These are phyloP conservation scores for Typhlomys cinereus DNA, from an alignment of 2,113 vertebrate species.

Conservation along the genomic window DNA sequence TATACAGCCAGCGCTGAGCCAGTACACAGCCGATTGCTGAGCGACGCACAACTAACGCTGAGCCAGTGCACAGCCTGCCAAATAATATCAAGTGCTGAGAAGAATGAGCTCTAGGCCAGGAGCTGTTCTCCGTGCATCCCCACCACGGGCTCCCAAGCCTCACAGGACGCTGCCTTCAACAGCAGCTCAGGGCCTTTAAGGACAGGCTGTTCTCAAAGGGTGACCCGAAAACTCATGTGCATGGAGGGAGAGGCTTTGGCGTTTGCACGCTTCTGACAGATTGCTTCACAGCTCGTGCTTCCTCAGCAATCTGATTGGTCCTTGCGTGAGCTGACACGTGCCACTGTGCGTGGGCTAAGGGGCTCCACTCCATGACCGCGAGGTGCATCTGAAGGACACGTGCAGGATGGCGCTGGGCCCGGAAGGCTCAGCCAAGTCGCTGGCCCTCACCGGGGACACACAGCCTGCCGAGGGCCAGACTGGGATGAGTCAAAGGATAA, in stretches of 20 bases:
- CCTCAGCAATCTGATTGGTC: neutral
- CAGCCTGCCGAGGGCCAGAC: neutral
- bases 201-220: neutral
- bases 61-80: no score
- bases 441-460: neutral
- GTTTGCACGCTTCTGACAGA: neutral
- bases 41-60: no score
- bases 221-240: neutral
- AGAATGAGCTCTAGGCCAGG: no score
- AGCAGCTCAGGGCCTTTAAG: neutral
- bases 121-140: neutral
- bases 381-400: neutral
- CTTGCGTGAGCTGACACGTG: neutral
- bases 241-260: neutral
- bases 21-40: no score
- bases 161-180: neutral
- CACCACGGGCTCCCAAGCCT: no score
- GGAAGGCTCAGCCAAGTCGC: neutral
- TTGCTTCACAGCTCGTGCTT: neutral
- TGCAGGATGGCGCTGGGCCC: neutral
- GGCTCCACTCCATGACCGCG: neutral
- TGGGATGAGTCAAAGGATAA: neutral
- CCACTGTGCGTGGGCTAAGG: accelerated
- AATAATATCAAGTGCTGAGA: no score
- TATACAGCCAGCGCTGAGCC: no score